Base-by-base conservation (phyloP, 1,140 invertebrate genomes). In the Hirudo medicinalis region DNA sequence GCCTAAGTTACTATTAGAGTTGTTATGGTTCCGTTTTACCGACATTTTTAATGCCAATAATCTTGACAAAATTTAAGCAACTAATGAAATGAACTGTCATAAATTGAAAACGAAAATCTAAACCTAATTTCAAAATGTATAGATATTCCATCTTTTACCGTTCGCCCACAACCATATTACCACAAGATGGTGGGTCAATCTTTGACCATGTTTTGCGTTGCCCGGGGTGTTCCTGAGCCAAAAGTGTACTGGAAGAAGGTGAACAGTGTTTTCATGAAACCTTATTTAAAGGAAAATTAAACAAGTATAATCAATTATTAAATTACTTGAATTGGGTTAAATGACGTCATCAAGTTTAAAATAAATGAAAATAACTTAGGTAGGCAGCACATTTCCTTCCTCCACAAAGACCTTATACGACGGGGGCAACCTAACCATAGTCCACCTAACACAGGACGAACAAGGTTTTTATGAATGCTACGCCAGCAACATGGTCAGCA, bases 391-490 rank as follows among this genome's bases (percentile, higher is more conserved):
- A 54, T 73, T 74, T 67, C 73, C 71, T 19, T 54, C 71, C 15
- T 25, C 70, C 43, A 66, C 67, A 54, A 74, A 69, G 40, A 73
- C 70, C 2, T 54, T 72, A 19, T 49, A 53, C 8, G 63, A 74
- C 69, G 89, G 88, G 32, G 92, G 93, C 0, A 95, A 95, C 83
- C 87, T 97, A 74, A 94, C 91, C 67, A 92, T 98, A 73, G 89
- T 90, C 74, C 88, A 88, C 74, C 84, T 97, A 67, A 85, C 88
- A 3, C 87, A 93, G 53, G 87, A 89, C 66, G 94, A 98, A 83
- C 93, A 96, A 80, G 94, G 93, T 11, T 88, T 88, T 77, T 97
- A 97, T 81, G 91, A 97, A 81, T 97, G 94, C 82, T 88, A 95
- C 70, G 91, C 91, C 5, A 88, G 88, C 72, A 97, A 97, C 82